These are phyloP conservation scores for Intellagama lesueurii DNA, from an alignment of 2,797 vertebrate genomes.

Conservation along the genomic window DNA sequence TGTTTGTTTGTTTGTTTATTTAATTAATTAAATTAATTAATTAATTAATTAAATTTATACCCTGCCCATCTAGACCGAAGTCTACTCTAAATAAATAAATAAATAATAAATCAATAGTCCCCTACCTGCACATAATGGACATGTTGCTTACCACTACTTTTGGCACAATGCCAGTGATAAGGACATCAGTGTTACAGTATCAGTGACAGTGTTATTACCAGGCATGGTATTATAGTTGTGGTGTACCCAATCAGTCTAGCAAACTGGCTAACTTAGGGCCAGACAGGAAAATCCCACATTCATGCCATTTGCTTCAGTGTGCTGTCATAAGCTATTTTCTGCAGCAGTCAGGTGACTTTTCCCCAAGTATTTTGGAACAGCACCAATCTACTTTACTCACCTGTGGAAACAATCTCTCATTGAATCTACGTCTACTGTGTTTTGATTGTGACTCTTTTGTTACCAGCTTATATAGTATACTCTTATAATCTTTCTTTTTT, in stretches of 20 bases:
- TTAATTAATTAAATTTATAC: no score
- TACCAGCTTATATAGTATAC: conserved; percentile 12
- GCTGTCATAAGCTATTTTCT: conserved; percentile 23
- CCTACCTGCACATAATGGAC: no score
- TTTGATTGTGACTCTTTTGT: conserved; percentile 10
- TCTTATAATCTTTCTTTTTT: neutral
- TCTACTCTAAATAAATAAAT: no score
- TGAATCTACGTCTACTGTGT: conserved; percentile 5
- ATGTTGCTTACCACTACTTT: neutral
- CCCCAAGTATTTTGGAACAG: conserved; percentile 13
- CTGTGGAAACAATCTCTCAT: conserved; percentile 32
- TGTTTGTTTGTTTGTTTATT: no score
- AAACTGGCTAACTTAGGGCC: neutral
- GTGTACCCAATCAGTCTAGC: neutral
- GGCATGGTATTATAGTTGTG: neutral
- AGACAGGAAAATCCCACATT: neutral
- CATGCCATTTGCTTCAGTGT: neutral
- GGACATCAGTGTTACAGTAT: neutral
- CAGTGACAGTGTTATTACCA: neutral
- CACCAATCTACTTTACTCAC: conserved; percentile 20
- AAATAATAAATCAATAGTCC: no score
- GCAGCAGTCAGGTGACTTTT: neutral
- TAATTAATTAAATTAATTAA: no score
- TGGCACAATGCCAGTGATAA: neutral
- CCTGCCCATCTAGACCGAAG: no score